Base-by-base conservation (phyloP, 2,888 invertebrate species). In the Marasmarcha lunaedactyla region DNA sequence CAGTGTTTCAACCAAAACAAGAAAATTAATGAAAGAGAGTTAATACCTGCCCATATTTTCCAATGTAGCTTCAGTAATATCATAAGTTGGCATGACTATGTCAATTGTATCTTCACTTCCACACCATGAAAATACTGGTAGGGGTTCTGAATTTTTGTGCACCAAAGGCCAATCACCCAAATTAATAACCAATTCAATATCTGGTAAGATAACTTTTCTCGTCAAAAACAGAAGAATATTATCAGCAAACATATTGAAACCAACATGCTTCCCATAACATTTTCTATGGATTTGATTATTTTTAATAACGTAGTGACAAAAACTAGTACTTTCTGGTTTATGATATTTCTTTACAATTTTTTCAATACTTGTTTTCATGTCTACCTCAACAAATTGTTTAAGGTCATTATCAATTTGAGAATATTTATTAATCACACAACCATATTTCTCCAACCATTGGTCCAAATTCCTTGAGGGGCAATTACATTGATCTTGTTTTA, bases 61-160 rank as follows among this genome's bases (percentile, higher is more conserved):
- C 45, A 97, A 69, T 1, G 94, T 90, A 10, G 97, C 91, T 76
- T 97, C 94, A 1, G 95, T 96, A 36, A 98, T 84, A 64, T 98
- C 97, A 72, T 98, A 98, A 1, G 97, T 97, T 5, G 98, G 98
- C 86, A 98, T 85, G 15, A 96, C 88, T 63, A 98, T 96, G 68
- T 98, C 98, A 53, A 86, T 81, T 3, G 92, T 90, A 43, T 92
- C 89, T 42, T 88, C 85, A 46, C 95, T 97, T 1, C 97, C 97
- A 72, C 98, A 98, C 98, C 98, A 98, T 11, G 97, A 97, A 63
- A 98, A 93, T 45, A 98, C 88, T 1, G 98, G 97, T 46, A 89
- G 86, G 9, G 86, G 84, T 10, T 85, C 81, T 6, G 69, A 69
- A 33, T 63, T 68, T 46, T 81, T 86, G 42, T 84, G 81, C 1